phyloP scores from a whole-genome alignment of 1,140 invertebrate genomes.

The Pinna nobilis region DNA sequence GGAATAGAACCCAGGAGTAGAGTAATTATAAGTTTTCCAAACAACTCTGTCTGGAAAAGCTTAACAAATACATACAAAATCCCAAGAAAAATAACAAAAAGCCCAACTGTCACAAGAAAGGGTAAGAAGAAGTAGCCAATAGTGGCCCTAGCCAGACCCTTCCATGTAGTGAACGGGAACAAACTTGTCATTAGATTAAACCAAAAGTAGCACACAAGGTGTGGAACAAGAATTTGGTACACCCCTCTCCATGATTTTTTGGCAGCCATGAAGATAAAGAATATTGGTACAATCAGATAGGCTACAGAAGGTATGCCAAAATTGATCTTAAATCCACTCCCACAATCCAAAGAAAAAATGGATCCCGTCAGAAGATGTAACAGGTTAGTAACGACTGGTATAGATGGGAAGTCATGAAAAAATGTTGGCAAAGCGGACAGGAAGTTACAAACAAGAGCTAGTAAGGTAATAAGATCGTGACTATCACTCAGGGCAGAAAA shows the following conservation, averaged over 20 bases:
- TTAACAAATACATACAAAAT: conserved; percentile 48
- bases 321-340: conserved; percentile 57
- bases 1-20: conserved; percentile 56
- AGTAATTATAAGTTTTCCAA: conserved; percentile 65
- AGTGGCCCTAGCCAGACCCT: conserved; percentile 84
- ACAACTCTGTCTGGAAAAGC: conserved; percentile 56
- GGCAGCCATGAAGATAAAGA: conserved; percentile 84
- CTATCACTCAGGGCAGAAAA: conserved; percentile 82
- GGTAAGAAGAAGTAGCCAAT: conserved; percentile 76
- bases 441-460: conserved; percentile 86
- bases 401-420: conserved; percentile 78
- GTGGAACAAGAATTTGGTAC: conserved; percentile 86
- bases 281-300: conserved; percentile 84
- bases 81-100: conserved; percentile 46
- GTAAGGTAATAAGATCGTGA: conserved; percentile 83
- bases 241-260: conserved; percentile 85
- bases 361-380: conserved; percentile 55
- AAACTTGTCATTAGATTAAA: conserved; percentile 80
- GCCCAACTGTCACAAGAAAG: conserved; percentile 58
- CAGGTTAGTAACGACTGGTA: conserved; percentile 53
- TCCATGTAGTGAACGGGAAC: conserved; percentile 81
- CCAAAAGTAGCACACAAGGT: conserved; percentile 91
- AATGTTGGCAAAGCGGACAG: conserved; percentile 89
- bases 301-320: conserved; percentile 81
- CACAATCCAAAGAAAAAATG: conserved; percentile 56